phyloP scores from a whole-genome alignment of 2,888 invertebrate species.

The Drosophila merina region DNA sequence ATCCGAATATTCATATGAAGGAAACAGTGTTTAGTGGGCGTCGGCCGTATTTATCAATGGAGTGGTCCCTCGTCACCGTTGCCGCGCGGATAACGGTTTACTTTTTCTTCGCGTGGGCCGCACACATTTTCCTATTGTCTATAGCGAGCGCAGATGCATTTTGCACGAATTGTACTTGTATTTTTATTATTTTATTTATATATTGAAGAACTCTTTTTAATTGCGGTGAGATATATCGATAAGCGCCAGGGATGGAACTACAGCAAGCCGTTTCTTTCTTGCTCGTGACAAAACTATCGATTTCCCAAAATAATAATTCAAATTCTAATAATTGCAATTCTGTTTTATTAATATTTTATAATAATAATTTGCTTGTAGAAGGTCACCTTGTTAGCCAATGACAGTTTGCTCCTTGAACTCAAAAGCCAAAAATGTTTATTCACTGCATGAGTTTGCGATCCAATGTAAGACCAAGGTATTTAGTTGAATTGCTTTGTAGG shows the following conservation, averaged over 20 bases:
- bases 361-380: background rate
- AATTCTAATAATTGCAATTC: background rate
- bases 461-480: too few relatives aligned
- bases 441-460: too few relatives aligned
- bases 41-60: constrained; percentile 67
- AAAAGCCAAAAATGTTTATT: too few relatives aligned
- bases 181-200: constrained; percentile 67
- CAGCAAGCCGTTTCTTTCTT: background rate
- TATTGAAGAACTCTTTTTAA: constrained; percentile 53
- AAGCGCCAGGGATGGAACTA: background rate
- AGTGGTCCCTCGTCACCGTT: constrained; percentile 48
- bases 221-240: constrained; percentile 58
- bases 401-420: too few relatives aligned
- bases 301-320: background rate
- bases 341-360: background rate
- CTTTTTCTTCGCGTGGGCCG: constrained; percentile 24
- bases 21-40: constrained; percentile 60
- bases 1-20: constrained; percentile 52
- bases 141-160: constrained; percentile 16
- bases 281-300: constrained; percentile 5
- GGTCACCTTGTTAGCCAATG: too few relatives aligned
- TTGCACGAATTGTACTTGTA: constrained; percentile 14
- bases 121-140: constrained; percentile 37
- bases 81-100: constrained; percentile 36
- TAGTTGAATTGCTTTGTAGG: too few relatives aligned